Evolutionary conservation across 2,888 invertebrate species (phyloP), one percentile per base, ranked within the genome.

Genomic region (Anaspis maculata): DNA sequence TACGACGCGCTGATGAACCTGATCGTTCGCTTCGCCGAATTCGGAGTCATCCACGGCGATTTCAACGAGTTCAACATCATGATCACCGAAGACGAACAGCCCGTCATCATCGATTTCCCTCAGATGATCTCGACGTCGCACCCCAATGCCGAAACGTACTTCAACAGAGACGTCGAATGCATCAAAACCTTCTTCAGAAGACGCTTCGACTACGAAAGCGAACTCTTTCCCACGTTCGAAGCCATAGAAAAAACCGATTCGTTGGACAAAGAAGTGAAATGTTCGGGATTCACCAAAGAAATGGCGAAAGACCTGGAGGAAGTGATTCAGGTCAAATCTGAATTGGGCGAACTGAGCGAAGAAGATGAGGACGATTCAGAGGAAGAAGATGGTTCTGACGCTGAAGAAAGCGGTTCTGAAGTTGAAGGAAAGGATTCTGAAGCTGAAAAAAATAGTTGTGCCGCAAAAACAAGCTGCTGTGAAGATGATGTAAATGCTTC

Each of bases 21-120:
- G 15, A 85, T 98, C 28, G 81, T 96, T 0, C 76, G 79, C 23
- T 74, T 99, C 31, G 98, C 86, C 13, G 86, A 89, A 68, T 83
- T 87, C 54, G 98, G 98, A 0, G 89, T 99, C 2, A 97, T 99
- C 50, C 98, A 98, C 62, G 90, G 96, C 0, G 98, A 98, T 71
- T 98, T 96, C 64, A 98, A 99, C 61, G 98, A 98, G 68, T 98
- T 99, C 66, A 98, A 98, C 64, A 78, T 99, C 41, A 90, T 99
- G 83, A 71, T 89, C 1, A 76, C 78, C 21, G 76, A 80, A 31
- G 82, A 84, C 0, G 79, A 81, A 11, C 83, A 83, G 43, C 84
- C 92, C 0, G 69, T 91, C 27, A 70, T 98, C 46, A 96, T 97
- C 41, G 98, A 99, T 70, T 98, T 98, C 64, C 98, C 98, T 0